Evolutionary conservation across 2,888 invertebrate genomes (phyloP).

Genomic region (Drosophila hamatofila): DNA sequence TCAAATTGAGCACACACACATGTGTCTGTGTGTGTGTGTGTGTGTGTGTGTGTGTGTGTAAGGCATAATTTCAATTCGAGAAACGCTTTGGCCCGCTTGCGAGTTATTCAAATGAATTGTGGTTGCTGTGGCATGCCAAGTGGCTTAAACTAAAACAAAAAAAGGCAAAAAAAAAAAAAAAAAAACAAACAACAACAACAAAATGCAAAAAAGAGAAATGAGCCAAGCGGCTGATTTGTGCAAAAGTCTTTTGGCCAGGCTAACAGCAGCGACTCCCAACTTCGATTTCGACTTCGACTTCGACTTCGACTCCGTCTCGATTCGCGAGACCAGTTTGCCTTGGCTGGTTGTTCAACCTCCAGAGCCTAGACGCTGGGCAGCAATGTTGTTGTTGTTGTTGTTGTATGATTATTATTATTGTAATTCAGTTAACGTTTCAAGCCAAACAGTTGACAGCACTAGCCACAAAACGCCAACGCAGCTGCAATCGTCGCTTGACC

Average conservation of each 20-base stretch:
- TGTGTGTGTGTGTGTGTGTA: constrained; percentile 13
- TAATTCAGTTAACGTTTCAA: constrained; percentile 70
- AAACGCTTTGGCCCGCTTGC: constrained; percentile 58
- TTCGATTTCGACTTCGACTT: constrained; percentile 2
- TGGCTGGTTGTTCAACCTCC: constrained; percentile 79
- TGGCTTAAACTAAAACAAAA: constrained; percentile 20
- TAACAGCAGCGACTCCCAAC: constrained; percentile 21
- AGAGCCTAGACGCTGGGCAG: constrained; percentile 39
- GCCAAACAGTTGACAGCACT: constrained; percentile 25
- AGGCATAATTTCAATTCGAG: constrained; percentile 63
- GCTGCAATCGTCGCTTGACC: constrained; percentile 36
- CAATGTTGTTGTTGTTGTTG: constrained; percentile 19
- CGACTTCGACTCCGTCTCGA: not conserved
- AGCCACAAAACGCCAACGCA: constrained; percentile 67
- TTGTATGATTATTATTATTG: constrained; percentile 46
- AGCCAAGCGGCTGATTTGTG: constrained; percentile 16
- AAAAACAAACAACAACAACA: no score
- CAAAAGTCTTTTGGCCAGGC: constrained; percentile 14
- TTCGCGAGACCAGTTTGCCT: constrained; percentile 81
- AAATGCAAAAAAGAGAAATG: constrained; percentile 46
- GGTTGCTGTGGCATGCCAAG: constrained; percentile 65
- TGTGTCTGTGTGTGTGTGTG: not conserved
- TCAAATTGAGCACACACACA: constrained; percentile 39
- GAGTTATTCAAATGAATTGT: constrained; percentile 66
- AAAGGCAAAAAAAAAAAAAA: not conserved